These are phyloP conservation scores for Brevimyrus niger DNA, from an alignment of 2,113 vertebrate species.

Conservation along the genomic window DNA sequence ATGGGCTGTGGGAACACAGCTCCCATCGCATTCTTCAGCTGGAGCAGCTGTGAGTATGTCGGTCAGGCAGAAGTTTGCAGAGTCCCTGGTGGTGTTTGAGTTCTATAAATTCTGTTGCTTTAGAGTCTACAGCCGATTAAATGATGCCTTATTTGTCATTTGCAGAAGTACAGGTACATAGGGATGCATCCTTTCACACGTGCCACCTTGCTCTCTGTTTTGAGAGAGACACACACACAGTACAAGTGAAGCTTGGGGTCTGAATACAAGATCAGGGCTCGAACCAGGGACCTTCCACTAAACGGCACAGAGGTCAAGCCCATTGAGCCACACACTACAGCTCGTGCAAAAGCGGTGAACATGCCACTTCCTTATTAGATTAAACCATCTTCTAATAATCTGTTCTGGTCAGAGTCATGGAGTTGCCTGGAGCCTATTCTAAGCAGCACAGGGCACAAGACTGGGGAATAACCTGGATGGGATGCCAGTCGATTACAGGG, in stretches of 20 bases:
- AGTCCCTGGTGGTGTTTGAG: not conserved
- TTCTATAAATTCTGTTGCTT: not conserved
- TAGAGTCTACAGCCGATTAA: not conserved
- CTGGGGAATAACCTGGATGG: not conserved
- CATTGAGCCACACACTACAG: not conserved
- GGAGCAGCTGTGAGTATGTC: not conserved
- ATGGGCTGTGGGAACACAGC: not conserved
- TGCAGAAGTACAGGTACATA: not conserved
- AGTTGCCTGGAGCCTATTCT: not conserved
- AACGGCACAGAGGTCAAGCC: not conserved
- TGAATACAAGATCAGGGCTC: not conserved
- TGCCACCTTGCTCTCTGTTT: not conserved
- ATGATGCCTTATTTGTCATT: not conserved
- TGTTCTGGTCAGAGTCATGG: not conserved
- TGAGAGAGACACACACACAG: not conserved
- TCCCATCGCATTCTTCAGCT: not conserved
- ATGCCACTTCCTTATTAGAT: not conserved
- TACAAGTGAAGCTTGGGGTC: not conserved
- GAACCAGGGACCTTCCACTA: not conserved
- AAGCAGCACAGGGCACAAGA: not conserved
- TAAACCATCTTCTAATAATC: not conserved
- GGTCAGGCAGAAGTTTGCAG: not conserved
- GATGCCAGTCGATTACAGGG: not conserved
- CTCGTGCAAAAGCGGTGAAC: not conserved
- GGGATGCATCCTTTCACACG: not conserved